These are phyloP conservation scores for Regulus satrapa DNA, from an alignment of 2,113 vertebrate species.

Conservation along the genomic window DNA sequence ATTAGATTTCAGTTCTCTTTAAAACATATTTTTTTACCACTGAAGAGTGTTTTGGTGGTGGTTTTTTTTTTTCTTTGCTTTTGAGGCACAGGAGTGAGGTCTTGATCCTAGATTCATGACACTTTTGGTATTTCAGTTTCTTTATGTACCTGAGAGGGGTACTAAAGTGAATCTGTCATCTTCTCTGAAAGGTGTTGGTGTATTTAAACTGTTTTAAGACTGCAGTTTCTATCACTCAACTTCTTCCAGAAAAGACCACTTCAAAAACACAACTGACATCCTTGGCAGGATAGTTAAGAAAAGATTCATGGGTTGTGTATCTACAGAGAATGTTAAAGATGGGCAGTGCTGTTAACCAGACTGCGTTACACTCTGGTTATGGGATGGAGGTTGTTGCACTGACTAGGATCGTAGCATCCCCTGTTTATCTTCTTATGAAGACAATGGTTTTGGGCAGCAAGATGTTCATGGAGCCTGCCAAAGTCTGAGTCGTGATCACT, in stretches of 20 bases:
- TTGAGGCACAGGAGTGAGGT: background rate
- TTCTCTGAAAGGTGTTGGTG: background rate
- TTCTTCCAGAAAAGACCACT: background rate
- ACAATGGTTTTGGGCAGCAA: background rate
- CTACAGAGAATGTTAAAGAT: background rate
- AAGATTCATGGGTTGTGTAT: background rate
- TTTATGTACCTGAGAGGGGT: accelerated
- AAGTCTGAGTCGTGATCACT: background rate
- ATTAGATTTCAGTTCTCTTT: background rate
- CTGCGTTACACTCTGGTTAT: background rate
- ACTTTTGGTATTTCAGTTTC: background rate
- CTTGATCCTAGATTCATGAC: background rate
- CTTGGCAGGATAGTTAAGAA: background rate
- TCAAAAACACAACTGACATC: background rate
- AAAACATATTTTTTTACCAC: background rate
- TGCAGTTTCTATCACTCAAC: background rate
- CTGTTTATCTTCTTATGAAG: background rate
- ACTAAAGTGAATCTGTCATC: background rate
- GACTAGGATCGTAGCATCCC: background rate
- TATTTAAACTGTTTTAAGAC: background rate
- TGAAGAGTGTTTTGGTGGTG: background rate
- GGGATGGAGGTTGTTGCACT: background rate
- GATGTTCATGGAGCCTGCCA: background rate
- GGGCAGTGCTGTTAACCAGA: background rate
- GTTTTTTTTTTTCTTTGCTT: background rate